These are phyloP conservation scores for Fregetta grallaria DNA, from an alignment of 2,113 vertebrate species.

Conservation along the genomic window DNA sequence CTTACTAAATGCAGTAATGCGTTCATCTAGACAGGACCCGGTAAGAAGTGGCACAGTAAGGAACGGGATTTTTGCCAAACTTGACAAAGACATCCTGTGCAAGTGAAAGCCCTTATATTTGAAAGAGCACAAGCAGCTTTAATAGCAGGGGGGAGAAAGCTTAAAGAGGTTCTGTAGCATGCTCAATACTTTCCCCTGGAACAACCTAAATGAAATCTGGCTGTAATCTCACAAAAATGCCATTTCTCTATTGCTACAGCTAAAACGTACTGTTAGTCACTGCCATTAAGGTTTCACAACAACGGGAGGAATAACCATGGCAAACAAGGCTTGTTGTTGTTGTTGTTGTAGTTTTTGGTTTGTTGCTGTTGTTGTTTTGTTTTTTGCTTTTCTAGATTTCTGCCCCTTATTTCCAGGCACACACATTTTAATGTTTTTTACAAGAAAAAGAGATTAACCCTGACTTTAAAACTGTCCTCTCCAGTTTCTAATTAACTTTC, in stretches of 20 bases:
- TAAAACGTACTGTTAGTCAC: neutral
- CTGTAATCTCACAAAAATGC: neutral
- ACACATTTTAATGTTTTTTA: neutral
- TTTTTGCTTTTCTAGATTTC: neutral
- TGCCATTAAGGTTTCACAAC: neutral
- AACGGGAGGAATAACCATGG: neutral
- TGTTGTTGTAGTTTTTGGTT: neutral
- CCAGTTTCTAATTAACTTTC: neutral
- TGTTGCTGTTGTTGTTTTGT: neutral
- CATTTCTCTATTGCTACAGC: neutral
- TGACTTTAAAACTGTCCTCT: neutral
- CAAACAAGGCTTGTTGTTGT: neutral
- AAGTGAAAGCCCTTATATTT: constrained; percentile 15
- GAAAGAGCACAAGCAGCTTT: neutral
- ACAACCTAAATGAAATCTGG: neutral
- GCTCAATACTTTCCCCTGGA: neutral
- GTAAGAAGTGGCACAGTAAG: neutral
- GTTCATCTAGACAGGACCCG: neutral
- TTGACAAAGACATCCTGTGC: constrained; percentile 35
- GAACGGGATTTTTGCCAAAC: constrained; percentile 4
- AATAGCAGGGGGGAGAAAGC: neutral
- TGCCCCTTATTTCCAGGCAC: neutral
- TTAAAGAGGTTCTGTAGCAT: neutral
- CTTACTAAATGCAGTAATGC: neutral
- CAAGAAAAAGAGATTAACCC: neutral